Base-by-base conservation (phyloP, 2,888 invertebrate genomes). In the Drosophila multiciliata region DNA sequence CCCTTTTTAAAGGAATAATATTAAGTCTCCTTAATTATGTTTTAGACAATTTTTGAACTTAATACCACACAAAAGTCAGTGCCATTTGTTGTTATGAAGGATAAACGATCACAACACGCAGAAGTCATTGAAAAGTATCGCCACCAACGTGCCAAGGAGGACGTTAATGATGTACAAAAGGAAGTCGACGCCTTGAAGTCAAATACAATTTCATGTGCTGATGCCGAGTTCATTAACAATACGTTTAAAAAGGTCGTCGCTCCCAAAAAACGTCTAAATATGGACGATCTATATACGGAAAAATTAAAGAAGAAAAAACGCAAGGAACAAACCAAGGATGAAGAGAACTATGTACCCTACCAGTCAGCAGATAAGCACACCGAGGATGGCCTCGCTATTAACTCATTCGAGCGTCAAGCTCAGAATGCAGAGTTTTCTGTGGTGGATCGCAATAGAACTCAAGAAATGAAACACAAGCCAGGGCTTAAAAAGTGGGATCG, bases 331-430 rank as follows among this genome's bases (percentile, higher is more conserved):
- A 92, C 93, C 49, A 93, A 49, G 93, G 96, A 97, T 69, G 95
- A 96, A 72, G 97, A 98, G 84, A 96, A 97, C 93, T 99, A 96
- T 91, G 96, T 99, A 80, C 96, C 97, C 3, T 98, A 99, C 92
- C 94, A 95, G 70, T 96, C 98, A 0, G 94, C 95, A 45, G 98
- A 99, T 92, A 96, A 96, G 90, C 96, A 97, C 82, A 97, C 97
- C 0, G 98, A 98, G 93, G 93, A 93, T 72, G 93, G 93, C n/a
- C 87, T 94, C 23, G 93, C 97, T 95, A 78, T 95, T 95, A 93
- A 96, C 96, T 64, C 96, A 89, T 99, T 99, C 94, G 95, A 96
- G 80, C 94, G 95, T 40, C 96, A 98, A 83, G 98, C 97, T 1
- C 95, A 95, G 53, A 95, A 95, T 32, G 97, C 96, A 0, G 95